Base-by-base conservation (phyloP, 1,140 invertebrate species). In the Eufriesea mexicana region DNA sequence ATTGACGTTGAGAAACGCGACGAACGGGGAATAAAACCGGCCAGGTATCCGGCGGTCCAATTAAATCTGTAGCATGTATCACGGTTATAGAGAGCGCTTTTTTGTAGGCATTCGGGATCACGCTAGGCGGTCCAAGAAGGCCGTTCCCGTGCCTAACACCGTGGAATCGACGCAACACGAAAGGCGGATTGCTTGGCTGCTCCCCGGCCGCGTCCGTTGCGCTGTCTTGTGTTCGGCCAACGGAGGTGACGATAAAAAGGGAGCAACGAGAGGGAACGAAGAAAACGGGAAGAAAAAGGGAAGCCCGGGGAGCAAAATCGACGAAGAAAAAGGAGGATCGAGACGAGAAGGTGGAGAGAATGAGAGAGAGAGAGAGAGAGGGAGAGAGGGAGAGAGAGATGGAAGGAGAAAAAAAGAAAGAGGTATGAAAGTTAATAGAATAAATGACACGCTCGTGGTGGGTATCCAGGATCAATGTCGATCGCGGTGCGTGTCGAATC, bases 61-160 rank as follows among this genome's bases (percentile, higher is more conserved):
- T 89, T 89, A 89, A 89, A 89, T 88, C 72, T 78, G 75, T 84
- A 83, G 80, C 84, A 83, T 78, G 84, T 84, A 85, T 74, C 77
- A 66, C 57, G 78, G 51, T 77, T 88, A 87, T 87, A 84, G 42
- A 49, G 51, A 75, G 72, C n/a, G 75, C 42, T 85, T 88, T 88
- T 88, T 88, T 81, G 79, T 68, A 74, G 61, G 47, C 62, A 55
- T 59, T 57, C 70, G 64, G 79, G 62, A 87, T 70, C 86, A 59
- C 71, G 72, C 64, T 84, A 76, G 73, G 77, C 73, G 59, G 75
- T 51, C 61, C 82, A 57, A 82, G 61, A 84, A 73, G 86, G 71
- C 73, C 74, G 75, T 82, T 77, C 72, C 84, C 78, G 85, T 88
- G 85, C 73, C 86, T 79, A 87, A 88, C 62, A 66, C 66, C 75